Evolutionary conservation across 1,140 invertebrate species (phyloP), one percentile per base, ranked within the genome.

Genomic region (Pseudobourletiella spinata): DNA sequence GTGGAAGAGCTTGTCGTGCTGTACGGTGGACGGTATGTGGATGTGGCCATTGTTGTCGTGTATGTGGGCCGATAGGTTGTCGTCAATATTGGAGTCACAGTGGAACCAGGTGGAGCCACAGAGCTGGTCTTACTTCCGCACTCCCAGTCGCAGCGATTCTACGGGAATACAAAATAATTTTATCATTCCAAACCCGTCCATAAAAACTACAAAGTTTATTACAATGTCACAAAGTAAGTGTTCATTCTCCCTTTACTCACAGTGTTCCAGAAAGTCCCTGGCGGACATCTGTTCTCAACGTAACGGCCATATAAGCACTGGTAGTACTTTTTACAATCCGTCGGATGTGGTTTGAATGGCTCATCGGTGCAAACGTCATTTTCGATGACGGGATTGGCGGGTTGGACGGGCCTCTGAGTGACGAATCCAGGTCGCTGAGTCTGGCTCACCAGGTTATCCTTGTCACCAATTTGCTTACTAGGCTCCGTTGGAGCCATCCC

Each of bases 281-380:
- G 72, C 0, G 87, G 84, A 72, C 89, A 92, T 32, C 72, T 73
- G 43, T 86, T 80, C 57, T 84, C 80, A 1, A 82, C 75, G 1
- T 86, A 77, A 28, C 79, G 72, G 16, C 85, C 87, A 69, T 86
- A 84, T 35, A 89, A 82, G 71, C 89, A 93, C 0, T 87, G 74
- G 57, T 86, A 87, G 70, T 90, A 93, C 69, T 88, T 87, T 32
- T 79, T 81, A 71, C 89, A 91, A 67, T 91, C 84, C 0, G 70
- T 72, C 3, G 82, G 75, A 71, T 89, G 82, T 0, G 82, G 72
- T 55, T 78, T 74, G 71, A 86, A 88, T 18, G 80, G 74, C 61
- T 77, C 79, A 22, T 81, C 81, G 1, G 75, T 72, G 69, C 87
- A 89, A n/a, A 77, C 73, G 0, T 73, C 67, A 2, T 35, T 50